Evolutionary conservation across 2,888 invertebrate species (phyloP), one percentile per base, ranked within the genome.

Genomic region (Troilus luridus): DNA sequence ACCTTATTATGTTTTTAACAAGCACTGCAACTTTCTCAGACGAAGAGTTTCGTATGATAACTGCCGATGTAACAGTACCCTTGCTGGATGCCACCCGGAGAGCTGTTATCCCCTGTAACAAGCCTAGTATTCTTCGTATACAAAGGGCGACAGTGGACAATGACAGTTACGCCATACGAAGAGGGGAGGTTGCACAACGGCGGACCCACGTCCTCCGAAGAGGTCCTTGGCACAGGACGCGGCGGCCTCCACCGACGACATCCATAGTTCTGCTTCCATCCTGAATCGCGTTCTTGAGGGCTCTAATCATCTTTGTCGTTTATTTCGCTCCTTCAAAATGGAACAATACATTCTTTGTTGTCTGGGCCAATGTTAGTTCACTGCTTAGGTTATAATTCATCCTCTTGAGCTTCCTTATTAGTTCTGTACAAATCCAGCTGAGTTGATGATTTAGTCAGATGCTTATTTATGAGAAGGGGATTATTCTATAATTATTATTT

Each of bases 191-290:
- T 85, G 85, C 85, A 85, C 85, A 85, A 85, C 56, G 56, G 85
- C 1, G n/a, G 56, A 11, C 85, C 56, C 85, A 85, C n/a, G 85
- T 10, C 56, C 56, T 54, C 85, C n/a, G 12, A 41, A 17, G 8
- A n/a, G 85, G 85, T 19, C 85, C 85, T 85, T 85, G 85, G 85
- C 56, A 85, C 56, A 85, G 10, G 81, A 8, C 56, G 21, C 54
- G 85, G 21, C n/a, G 85, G n/a, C 85, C 85, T 85, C 85, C 56
- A n/a, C 7, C n/a, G 5, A 56, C n/a, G 5, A 56, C 56, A 85
- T 0, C n/a, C 56, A 41, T 19, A 41, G 72, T 77, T 77, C 41
- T 77, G 14, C 1, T 67, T 67, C 67, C 12, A 14, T 14, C 24
- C 12, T 12, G 14, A 14, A 41, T 77, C 8, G 72, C 41, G 19